Conservation (phyloP, 1,140 invertebrate genomes). For the Pectinophora gossypiella region DNA sequence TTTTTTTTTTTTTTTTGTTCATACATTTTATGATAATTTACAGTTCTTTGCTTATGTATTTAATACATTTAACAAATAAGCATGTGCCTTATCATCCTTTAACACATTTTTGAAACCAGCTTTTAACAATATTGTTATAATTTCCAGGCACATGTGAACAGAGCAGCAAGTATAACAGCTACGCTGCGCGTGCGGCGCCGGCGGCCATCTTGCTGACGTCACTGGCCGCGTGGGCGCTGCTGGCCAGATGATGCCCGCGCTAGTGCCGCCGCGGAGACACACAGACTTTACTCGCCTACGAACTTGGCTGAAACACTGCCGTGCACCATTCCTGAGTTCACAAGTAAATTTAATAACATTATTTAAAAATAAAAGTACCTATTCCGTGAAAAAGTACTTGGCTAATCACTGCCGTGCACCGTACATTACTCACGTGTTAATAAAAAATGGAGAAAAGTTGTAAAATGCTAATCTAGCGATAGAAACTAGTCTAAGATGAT, state of each 20-base stretch:
- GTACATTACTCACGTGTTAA: too few relatives aligned
- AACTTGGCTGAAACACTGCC: too few relatives aligned
- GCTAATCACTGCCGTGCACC: too few relatives aligned
- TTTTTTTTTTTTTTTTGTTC: not conserved
- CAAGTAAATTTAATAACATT: too few relatives aligned
- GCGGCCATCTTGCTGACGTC: slow-evolving; percentile 21
- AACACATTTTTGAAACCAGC: not conserved
- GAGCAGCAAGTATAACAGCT: slow-evolving; percentile 64
- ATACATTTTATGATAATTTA: not conserved
- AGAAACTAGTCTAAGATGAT: too few relatives aligned
- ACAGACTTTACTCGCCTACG: too few relatives aligned
- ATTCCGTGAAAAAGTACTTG: too few relatives aligned
- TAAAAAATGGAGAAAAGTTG: too few relatives aligned
- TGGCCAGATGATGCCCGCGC: not conserved
- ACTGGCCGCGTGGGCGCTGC: not conserved
- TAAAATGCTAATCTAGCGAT: too few relatives aligned
- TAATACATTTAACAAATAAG: not conserved
- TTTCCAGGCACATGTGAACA: slow-evolving; percentile 67
- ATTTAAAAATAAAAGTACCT: too few relatives aligned
- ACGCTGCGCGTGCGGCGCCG: slow-evolving; percentile 16
- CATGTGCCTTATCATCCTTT: not conserved
- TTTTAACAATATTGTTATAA: not conserved
- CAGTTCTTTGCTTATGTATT: not conserved
- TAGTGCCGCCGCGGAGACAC: too few relatives aligned
- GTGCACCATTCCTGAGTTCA: too few relatives aligned